phyloP scores from a whole-genome alignment of 2,797 vertebrate genomes.

The Graptemys geographica region DNA sequence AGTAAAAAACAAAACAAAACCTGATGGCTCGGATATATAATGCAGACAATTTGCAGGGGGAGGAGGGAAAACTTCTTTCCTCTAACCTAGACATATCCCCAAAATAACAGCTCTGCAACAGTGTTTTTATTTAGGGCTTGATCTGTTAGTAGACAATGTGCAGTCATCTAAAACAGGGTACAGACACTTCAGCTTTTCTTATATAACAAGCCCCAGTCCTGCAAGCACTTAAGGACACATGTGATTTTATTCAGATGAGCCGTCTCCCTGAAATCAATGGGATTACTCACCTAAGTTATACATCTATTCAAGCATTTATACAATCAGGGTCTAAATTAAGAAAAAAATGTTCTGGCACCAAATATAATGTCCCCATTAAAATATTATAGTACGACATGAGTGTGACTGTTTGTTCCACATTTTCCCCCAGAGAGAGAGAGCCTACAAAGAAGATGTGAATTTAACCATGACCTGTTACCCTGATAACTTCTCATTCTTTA shows the following conservation, averaged over 20 bases:
- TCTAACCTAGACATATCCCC: background rate
- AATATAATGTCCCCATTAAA: constrained; percentile 33
- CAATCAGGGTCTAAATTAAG: constrained; percentile 42
- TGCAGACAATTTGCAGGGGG: background rate
- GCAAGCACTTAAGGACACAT: background rate
- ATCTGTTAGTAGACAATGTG: background rate
- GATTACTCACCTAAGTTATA: background rate
- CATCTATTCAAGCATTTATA: background rate
- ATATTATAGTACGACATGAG: background rate
- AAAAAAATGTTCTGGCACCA: constrained; percentile 19
- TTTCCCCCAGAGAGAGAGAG: constrained; percentile 4
- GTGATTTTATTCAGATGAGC: background rate
- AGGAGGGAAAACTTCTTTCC: background rate
- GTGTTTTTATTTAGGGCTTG: background rate
- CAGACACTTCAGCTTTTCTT: background rate
- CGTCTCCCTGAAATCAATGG: constrained; percentile 13
- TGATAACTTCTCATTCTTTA: constrained; percentile 18
- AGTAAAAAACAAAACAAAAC: background rate
- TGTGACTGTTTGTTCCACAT: background rate
- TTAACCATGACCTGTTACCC: constrained; percentile 7
- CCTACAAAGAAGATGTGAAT: background rate
- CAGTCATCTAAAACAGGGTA: background rate
- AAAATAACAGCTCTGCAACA: background rate
- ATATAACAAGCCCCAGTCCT: background rate
- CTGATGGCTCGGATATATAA: background rate